Percentiles rank a stretch among this genome's conserved stretches.
phyloP scores from a whole-genome alignment of 2,113 vertebrate genomes.

The Sigmodon hispidus region DNA sequence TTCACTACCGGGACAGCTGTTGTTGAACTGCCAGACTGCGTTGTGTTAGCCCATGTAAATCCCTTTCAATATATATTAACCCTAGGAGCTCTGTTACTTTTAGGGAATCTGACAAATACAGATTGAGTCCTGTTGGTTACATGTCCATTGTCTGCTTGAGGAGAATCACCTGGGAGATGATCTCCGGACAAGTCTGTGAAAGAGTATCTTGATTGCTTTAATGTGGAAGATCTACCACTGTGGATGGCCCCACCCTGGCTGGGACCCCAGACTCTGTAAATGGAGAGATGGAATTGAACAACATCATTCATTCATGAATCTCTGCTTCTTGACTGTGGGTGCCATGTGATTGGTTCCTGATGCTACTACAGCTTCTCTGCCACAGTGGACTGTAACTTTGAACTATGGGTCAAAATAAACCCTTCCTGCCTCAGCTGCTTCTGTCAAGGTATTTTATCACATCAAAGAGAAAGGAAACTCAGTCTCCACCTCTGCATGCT shows the following conservation, averaged over 20 bases:
- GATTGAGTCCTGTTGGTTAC: background rate
- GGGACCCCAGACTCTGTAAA: background rate
- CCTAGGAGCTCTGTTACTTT: background rate
- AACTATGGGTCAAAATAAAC: background rate
- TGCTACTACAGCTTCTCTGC: background rate
- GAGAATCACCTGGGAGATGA: background rate
- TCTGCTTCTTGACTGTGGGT: background rate
- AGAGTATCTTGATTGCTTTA: background rate
- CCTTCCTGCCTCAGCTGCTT: too few relatives aligned
- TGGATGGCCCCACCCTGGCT: background rate
- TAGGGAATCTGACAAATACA: background rate
- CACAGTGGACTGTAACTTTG: too few relatives aligned
- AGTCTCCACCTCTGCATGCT: background rate
- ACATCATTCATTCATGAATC: accelerated
- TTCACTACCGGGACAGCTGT: background rate
- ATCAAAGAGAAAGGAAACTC: background rate
- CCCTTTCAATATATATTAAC: background rate
- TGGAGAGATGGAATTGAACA: background rate
- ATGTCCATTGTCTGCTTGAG: background rate
- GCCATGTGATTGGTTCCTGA: too few relatives aligned
- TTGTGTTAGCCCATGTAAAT: too few relatives aligned
- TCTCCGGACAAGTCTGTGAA: background rate
- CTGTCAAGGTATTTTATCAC: background rate
- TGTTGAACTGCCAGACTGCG: background rate
- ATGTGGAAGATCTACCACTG: background rate